A percentile compares a stretch with the other conserved stretches of the same genome.
These are phyloP conservation scores for Heliconius ethilla DNA, from an alignment of 2,888 invertebrate genomes.

Conservation along the genomic window DNA sequence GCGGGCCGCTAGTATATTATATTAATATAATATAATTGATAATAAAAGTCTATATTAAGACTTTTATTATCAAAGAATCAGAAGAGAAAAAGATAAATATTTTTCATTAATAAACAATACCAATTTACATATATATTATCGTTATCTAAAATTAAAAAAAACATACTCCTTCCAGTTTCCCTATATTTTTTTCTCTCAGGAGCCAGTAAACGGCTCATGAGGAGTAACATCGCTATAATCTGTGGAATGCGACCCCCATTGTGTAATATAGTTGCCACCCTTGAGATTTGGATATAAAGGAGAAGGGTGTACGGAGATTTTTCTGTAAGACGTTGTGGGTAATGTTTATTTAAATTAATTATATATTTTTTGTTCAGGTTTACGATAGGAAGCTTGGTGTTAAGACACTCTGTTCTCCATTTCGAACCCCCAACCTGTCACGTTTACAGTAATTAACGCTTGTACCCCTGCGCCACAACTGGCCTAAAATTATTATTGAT, in stretches of 20 bases:
- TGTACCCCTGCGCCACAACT: no score
- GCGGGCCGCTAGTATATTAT: no score
- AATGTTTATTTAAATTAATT: not conserved
- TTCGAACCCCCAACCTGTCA: no score
- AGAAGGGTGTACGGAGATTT: conserved; percentile 47
- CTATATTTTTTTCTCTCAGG: conserved; percentile 44
- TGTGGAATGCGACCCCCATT: conserved; percentile 66
- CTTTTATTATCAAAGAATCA: no score
- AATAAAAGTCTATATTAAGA: no score
- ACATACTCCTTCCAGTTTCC: conserved; percentile 48
- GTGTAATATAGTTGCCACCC: conserved; percentile 70
- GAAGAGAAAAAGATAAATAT: no score
- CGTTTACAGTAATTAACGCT: not conserved
- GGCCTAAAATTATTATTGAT: not conserved
- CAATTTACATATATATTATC: no score
- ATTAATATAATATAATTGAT: no score
- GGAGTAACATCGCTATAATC: conserved; percentile 66
- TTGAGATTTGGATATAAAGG: conserved; percentile 46
- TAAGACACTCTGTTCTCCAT: not conserved
- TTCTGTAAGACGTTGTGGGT: conserved; percentile 23
- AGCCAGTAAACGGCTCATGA: conserved; percentile 62
- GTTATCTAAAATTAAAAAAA: not conserved
- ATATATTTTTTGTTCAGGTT: not conserved
- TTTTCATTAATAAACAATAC: no score
- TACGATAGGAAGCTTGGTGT: not conserved